Conservation (phyloP, 1,140 invertebrate genomes). For the Zaprionus capensis region DNA sequence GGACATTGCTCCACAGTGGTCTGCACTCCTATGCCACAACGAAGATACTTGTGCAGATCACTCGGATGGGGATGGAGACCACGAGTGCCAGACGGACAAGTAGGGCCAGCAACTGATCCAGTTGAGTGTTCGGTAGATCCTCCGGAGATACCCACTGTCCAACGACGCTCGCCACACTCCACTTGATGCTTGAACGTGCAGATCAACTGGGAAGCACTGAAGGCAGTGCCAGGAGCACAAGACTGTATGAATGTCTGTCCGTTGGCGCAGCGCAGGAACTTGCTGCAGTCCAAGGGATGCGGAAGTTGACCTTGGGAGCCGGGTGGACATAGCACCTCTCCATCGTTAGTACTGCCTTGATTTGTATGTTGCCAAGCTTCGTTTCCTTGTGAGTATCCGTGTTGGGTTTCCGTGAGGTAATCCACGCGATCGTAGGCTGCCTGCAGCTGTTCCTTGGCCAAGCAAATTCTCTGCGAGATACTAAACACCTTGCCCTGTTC, state of each 20-base stretch:
- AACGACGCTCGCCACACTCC: conserved; percentile 61
- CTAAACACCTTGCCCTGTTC: conserved; percentile 70
- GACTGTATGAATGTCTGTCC: conserved; percentile 86
- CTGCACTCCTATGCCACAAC: conserved; percentile 86
- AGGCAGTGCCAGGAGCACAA: conserved; percentile 89
- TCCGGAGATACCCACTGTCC: not conserved
- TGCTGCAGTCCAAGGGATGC: conserved; percentile 87
- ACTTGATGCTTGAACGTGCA: conserved; percentile 89
- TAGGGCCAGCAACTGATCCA: not conserved
- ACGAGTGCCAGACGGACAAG: conserved; percentile 54
- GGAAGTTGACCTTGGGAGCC: conserved; percentile 85
- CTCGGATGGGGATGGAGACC: conserved; percentile 87
- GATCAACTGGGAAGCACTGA: conserved; percentile 85
- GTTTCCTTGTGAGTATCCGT: conserved; percentile 38
- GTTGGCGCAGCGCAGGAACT: conserved; percentile 88
- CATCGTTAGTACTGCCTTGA: not conserved
- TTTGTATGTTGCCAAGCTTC: not conserved
- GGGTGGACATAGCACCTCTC: conserved; percentile 8
- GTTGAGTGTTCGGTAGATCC: not conserved
- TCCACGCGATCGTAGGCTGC: conserved; percentile 65
- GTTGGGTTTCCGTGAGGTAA: conserved; percentile 48
- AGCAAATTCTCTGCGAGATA: conserved; percentile 58
- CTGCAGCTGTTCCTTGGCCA: conserved; percentile 40
- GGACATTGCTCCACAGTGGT: conserved; percentile 87
- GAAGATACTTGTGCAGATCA: conserved; percentile 87